A percentile compares a stretch with the other conserved stretches of the same genome.
Conservation (phyloP, 1,140 invertebrate genomes). For the Oncopodura yosiiana region DNA sequence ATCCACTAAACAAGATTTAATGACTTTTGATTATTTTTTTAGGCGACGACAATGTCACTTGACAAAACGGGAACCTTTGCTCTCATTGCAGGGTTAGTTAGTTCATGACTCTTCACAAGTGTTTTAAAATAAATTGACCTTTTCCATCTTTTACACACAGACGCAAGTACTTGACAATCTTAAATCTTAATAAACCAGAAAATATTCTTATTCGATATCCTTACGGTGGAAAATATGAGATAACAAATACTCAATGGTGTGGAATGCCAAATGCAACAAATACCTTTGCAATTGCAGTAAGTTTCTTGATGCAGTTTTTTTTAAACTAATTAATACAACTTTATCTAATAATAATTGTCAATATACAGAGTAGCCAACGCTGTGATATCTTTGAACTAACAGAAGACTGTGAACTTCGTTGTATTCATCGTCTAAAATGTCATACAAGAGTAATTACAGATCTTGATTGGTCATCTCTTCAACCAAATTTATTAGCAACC, state of each 20-base stretch:
- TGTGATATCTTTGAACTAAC: conserved; percentile 72
- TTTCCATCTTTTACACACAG: too few species aligned
- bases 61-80: conserved; percentile 73
- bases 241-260: conserved; percentile 82
- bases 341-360: too few species aligned
- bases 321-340: too few species aligned
- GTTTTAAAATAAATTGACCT: conserved; percentile 22
- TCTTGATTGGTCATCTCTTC: conserved; percentile 82
- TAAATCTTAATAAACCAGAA: conserved; percentile 55
- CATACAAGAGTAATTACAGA: conserved; percentile 85
- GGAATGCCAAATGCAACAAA: conserved; percentile 58
- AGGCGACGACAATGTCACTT: conserved; percentile 84
- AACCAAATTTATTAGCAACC: conserved; percentile 79
- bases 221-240: conserved; percentile 85
- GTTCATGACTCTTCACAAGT: neutral
- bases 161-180: conserved; percentile 67
- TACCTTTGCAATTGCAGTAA: conserved; percentile 80
- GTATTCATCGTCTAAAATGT: conserved; percentile 61
- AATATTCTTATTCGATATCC: conserved; percentile 45
- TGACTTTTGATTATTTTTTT: conserved; percentile 34
- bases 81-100: conserved; percentile 62
- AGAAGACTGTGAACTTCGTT: conserved; percentile 51
- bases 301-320: conserved; percentile 38
- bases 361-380: conserved; percentile 70
- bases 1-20: too few species aligned